Evolutionary conservation across 1,140 invertebrate species (phyloP), one percentile per base, ranked within the genome.

Genomic region (Drosophila azteca): DNA sequence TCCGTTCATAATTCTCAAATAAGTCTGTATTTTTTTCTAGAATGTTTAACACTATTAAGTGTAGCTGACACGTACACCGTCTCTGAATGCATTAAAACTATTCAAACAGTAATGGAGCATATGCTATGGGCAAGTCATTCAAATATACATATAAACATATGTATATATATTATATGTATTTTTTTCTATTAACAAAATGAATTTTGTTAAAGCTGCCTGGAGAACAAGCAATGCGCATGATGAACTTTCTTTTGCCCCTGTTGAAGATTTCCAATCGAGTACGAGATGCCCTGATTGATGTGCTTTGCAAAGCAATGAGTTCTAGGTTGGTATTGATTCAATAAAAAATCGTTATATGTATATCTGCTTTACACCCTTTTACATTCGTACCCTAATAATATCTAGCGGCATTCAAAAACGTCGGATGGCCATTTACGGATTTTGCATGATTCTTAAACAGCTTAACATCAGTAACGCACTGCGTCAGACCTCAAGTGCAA

Each of bases 211-310:
- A 39, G 90, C 52, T 91, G 13, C 90, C 90, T 17, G 89, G 90
- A 1, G 87, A 91, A 15, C 85, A 91, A 67, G 82, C 90, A 8
- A 91, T 91, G 89, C 79, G 89, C n/a, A 91, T 91, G 90, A 91
- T 91, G 90, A 79, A 84, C 49, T 91, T 91, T 13, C 90, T 91
- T 48, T 59, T 91, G 29, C 90, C 90, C 0, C 31, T 91, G 11
- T 50, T 91, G 0, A 91, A 90, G 52, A 68, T 91, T 22, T 91
- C 90, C 0, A 77, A 74, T 64, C 62, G 67, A 20, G 76, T 91
- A 13, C 87, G 90, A 0, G 90, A 91, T 73, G 74, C 85, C 5
- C 57, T 91, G 22, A 91, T 91, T 60, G 90, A 91, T 26, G 77
- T 90, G 7, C 70, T 91, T 0, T 79, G 87, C 20, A 91, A 90